Base-by-base conservation (phyloP, 2,888 invertebrate genomes). In the Cenopis cana region DNA sequence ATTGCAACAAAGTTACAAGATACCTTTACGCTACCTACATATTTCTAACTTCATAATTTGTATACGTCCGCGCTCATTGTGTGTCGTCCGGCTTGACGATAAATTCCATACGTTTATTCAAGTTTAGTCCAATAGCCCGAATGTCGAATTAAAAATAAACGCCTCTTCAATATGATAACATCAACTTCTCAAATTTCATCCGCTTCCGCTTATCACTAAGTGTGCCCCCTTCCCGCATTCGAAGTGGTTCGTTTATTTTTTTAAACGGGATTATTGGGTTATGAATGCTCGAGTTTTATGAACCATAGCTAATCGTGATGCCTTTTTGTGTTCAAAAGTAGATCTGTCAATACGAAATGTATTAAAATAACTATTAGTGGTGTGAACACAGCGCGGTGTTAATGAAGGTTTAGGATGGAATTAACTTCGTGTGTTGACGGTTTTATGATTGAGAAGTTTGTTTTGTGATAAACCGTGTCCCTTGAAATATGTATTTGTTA, bases 231-330 rank as follows among this genome's bases (percentile, higher is more conserved):
- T 36, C 49, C 14, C 74, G 78, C 77, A 75, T 76, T 73, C 66
- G 74, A 72, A 75, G 79, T 77, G 79, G 81, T 78, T 81, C 74
- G 81, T 85, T 87, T 86, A 83, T 87, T 88, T 79, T 87, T 86
- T 81, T 74, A 83, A 85, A 84, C 81, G 85, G 89, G 88, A 90
- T 89, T 89, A 89, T 87, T 85, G 83, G 81, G 81, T 83, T 88
- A 86, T 87, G 86, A 86, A 85, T 83, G 86, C 82, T 81, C 77
- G 78, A 75, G 82, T 83, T 85, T 85, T 88, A 87, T 86, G 85
- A 82, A 79, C 85, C 87, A 85, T 85, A 78, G 84, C 87, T 83
- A 88, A 88, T 89, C 81, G 85, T 68, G 69, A 77, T 77, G 79
- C 81, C 80, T 88, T 87, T 88, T 89, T 88, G 83, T 87, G 79